Conservation (phyloP, 2,113 vertebrate species). For the Clarias gariepinus region DNA sequence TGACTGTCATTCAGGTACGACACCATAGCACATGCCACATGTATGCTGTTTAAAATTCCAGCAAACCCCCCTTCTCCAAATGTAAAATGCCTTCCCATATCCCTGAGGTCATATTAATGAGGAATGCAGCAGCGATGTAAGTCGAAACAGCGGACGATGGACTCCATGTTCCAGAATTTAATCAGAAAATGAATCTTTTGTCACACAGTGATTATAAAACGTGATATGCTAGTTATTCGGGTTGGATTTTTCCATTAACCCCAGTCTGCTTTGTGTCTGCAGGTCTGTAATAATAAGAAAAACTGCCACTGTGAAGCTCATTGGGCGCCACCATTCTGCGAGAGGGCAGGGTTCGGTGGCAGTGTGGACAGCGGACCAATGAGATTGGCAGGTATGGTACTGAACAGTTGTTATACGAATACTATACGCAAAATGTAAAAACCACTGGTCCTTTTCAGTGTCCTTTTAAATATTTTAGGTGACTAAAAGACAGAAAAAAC, state of each 20-base stretch:
- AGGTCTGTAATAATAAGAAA: slow-evolving; percentile 98
- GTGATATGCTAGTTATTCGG: background rate
- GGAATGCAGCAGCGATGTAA: background rate
- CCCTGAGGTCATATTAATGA: background rate
- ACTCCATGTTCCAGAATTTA: background rate
- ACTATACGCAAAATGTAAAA: background rate
- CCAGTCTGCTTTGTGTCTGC: slow-evolving; percentile 29
- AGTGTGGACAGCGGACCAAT: slow-evolving; percentile 91
- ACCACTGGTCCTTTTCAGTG: background rate
- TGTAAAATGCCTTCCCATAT: background rate
- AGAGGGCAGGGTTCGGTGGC: slow-evolving; percentile 87
- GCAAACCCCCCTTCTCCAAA: background rate
- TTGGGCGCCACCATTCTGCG: slow-evolving; percentile 91
- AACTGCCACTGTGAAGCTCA: slow-evolving; percentile 96
- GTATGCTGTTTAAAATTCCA: background rate
- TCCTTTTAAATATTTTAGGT: no score
- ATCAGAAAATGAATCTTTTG: background rate
- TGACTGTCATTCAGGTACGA: background rate
- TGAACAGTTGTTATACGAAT: background rate
- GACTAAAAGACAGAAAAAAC: no score
- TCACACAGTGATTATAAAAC: background rate
- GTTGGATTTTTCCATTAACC: background rate
- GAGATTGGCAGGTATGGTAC: slow-evolving; percentile 79
- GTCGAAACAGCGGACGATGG: background rate
- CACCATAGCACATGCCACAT: background rate